phyloP scores from a whole-genome alignment of 2,888 invertebrate species.

The Lasioglossum figueresi region DNA sequence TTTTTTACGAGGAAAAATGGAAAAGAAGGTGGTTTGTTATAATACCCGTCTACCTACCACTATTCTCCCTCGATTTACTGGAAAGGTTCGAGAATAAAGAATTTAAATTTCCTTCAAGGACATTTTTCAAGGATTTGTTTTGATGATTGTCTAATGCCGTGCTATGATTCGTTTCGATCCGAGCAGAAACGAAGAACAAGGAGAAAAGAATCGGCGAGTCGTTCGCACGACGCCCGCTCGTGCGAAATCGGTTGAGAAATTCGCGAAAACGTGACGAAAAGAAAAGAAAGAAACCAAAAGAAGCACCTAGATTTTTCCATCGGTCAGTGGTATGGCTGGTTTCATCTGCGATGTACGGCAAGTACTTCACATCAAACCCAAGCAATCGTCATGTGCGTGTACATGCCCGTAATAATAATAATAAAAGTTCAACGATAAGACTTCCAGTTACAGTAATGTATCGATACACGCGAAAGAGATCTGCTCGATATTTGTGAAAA shows the following conservation, averaged over 20 bases:
- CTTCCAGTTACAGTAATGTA: background rate
- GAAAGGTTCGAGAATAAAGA: constrained; percentile 82
- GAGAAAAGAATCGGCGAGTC: constrained; percentile 26
- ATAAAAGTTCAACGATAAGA: background rate
- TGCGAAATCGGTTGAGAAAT: constrained; percentile 1
- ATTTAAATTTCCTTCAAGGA: constrained; percentile 79
- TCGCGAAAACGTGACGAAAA: background rate
- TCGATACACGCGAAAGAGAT: background rate
- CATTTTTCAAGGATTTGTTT: constrained; percentile 54
- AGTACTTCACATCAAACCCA: constrained; percentile 18
- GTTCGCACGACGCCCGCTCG: constrained; percentile 14
- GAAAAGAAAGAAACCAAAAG: constrained; percentile 12
- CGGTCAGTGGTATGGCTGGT: constrained; percentile 18
- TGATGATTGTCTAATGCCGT: constrained; percentile 63
- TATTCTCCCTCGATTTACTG: constrained; percentile 83
- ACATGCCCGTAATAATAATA: background rate
- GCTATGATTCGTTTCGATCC: constrained; percentile 55
- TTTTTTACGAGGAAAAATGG: constrained; percentile 76
- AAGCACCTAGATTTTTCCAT: constrained; percentile 48
- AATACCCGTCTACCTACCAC: constrained; percentile 83
- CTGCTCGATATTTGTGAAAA: background rate
- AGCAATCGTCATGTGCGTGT: constrained; percentile 32
- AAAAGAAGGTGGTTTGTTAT: constrained; percentile 75
- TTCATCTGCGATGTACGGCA: background rate
- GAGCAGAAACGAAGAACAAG: constrained; percentile 22